Evolutionary conservation across 2,797 vertebrate species (phyloP).

Genomic region (Mergus octosetaceus): DNA sequence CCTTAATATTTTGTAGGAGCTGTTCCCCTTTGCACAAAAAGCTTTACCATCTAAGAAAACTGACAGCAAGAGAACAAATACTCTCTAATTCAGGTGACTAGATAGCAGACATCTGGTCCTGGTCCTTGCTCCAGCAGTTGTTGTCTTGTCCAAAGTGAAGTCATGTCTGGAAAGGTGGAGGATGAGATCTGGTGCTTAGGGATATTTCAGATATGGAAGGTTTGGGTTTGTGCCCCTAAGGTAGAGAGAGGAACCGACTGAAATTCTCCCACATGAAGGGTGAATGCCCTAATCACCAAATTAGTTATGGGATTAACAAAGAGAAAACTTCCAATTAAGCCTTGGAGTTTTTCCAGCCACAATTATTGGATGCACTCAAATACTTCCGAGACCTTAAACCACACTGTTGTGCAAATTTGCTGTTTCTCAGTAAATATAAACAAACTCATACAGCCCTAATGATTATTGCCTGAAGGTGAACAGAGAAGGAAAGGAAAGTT

Average conservation of each 20-base stretch:
- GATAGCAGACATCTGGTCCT: neutral
- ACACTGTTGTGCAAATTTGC: conserved; percentile 56
- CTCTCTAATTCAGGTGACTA: neutral
- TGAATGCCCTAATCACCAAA: conserved; percentile 47
- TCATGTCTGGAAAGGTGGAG: rapidly evolving
- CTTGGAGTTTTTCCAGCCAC: conserved; percentile 45
- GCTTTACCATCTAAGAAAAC: neutral
- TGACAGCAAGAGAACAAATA: neutral
- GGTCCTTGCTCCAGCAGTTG: neutral
- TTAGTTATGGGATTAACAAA: conserved; percentile 64
- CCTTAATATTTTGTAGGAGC: neutral
- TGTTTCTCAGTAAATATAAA: conserved; percentile 56
- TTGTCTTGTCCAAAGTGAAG: neutral
- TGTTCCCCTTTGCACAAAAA: neutral
- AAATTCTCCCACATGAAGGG: neutral
- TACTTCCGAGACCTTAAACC: conserved; percentile 49
- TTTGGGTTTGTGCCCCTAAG: neutral
- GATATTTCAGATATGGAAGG: neutral
- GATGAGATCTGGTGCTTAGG: neutral
- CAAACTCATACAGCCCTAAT: conserved; percentile 25
- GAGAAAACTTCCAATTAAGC: conserved; percentile 59
- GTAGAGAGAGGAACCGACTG: neutral
- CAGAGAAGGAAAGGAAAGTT: neutral
- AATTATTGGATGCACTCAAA: conserved; percentile 35
- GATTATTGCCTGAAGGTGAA: conserved; percentile 42